Evolutionary conservation across 2,113 vertebrate species (phyloP).

Genomic region (Dissostichus mawsoni): DNA sequence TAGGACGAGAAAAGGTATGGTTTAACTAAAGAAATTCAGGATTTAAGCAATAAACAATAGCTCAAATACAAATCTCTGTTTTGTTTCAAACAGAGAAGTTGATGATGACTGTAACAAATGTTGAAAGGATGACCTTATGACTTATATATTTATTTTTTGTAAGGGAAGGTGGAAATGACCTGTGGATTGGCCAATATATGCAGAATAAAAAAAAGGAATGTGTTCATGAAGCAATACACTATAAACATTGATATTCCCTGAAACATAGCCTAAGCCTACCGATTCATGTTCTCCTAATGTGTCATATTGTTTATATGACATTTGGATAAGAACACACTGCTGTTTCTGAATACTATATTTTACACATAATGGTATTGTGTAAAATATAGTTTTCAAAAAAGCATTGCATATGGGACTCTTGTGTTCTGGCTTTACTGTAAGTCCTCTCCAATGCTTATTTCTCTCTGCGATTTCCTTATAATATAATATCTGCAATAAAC

Average conservation of each 20-base stretch:
- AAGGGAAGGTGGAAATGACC: neutral
- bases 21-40: neutral
- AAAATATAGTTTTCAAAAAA: slow-evolving; percentile 6
- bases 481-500: neutral
- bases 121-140: neutral
- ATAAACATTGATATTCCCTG: neutral
- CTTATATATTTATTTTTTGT: too few relatives aligned
- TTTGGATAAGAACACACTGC: neutral
- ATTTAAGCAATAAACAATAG: neutral
- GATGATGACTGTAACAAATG: neutral
- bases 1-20: neutral
- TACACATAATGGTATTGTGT: neutral
- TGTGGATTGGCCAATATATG: neutral
- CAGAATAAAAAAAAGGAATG: too few relatives aligned
- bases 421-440: neutral
- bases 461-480: neutral
- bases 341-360: too few relatives aligned
- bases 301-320: neutral
- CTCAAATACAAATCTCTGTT: neutral
- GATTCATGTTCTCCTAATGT: neutral
- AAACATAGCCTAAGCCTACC: neutral
- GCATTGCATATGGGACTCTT: neutral
- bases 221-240: neutral
- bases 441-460: neutral
- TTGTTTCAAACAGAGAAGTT: neutral